A percentile compares a stretch with the other conserved stretches of the same genome.
Conservation (phyloP, 2,113 vertebrate species). For the Polyodon spathula region DNA sequence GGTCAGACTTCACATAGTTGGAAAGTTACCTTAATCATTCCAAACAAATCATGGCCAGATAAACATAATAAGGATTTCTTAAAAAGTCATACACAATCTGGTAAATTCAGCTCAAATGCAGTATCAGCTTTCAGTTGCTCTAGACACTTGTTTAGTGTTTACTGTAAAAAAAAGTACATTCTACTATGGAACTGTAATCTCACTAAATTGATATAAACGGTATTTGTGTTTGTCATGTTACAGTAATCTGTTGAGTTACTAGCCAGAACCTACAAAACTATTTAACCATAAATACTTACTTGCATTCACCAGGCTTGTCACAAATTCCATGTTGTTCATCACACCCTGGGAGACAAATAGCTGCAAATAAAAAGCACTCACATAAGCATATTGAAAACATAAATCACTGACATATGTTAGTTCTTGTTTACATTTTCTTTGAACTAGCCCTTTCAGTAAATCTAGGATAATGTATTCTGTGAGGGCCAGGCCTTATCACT, state of each 20-base stretch:
- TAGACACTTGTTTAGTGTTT: no score
- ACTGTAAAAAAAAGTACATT: no score
- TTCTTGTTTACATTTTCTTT: conserved; percentile 24
- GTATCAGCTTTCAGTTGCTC: no score
- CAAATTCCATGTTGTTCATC: conserved; percentile 91
- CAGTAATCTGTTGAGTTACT: no score
- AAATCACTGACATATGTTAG: conserved; percentile 14
- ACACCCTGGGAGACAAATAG: conserved; percentile 90
- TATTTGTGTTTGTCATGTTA: no score
- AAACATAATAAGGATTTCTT: no score
- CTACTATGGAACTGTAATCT: no score
- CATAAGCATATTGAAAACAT: conserved; percentile 25
- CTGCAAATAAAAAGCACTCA: conserved; percentile 50
- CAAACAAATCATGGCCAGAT: no score
- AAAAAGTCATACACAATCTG: no score
- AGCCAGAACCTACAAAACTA: neutral
- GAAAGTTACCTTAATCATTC: neutral
- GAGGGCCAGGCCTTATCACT: conserved; percentile 46
- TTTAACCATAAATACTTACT: conserved; percentile 66
- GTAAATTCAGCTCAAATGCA: no score
- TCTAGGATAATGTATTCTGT: conserved; percentile 40
- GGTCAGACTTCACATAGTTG: conserved; percentile 12
- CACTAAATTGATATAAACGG: no score
- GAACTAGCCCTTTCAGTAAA: conserved; percentile 33
- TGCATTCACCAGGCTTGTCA: conserved; percentile 96